Percentiles rank a stretch among this genome's conserved stretches.
phyloP scores from a whole-genome alignment of 2,888 invertebrate species.

The Sphaeridia pumilis region DNA sequence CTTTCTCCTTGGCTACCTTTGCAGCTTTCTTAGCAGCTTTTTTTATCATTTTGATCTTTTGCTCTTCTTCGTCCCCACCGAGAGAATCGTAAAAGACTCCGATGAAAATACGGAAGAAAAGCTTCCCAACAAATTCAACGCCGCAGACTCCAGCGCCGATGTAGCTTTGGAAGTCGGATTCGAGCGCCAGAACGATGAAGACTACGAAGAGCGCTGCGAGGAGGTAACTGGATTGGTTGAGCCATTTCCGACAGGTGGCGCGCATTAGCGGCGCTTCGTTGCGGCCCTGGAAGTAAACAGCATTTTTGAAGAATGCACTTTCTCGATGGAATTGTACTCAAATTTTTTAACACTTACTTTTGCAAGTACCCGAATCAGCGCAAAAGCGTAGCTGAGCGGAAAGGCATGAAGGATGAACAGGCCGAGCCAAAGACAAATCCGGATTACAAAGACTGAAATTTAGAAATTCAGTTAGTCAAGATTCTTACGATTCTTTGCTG shows the following conservation, averaged over 20 bases:
- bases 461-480: too few relatives aligned
- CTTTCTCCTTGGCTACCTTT: too few relatives aligned
- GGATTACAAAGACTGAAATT: constrained; percentile 3
- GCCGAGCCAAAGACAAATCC: constrained; percentile 8
- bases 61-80: too few relatives aligned
- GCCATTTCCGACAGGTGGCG: constrained; percentile 6
- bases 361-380: constrained; percentile 2
- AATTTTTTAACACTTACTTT: constrained; percentile 5
- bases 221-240: constrained; percentile 9
- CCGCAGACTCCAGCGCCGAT: constrained; percentile 11
- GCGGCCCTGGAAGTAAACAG: constrained; percentile 6
- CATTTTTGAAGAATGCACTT: not conserved
- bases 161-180: constrained; percentile 13
- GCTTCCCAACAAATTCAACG: not conserved
- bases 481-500: too few relatives aligned
- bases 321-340: not conserved
- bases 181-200: constrained; percentile 10
- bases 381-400: constrained; percentile 7
- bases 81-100: constrained; percentile 4
- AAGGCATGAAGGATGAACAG: constrained; percentile 11
- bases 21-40: too few relatives aligned
- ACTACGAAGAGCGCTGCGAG: constrained; percentile 7
- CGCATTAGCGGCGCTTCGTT: constrained; percentile 9
- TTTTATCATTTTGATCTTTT: too few relatives aligned
- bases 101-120: not conserved